Evolutionary conservation across 2,113 vertebrate species (phyloP), one percentile per base, ranked within the genome.

Genomic region (Sinocyclocheilus anshuiensis): DNA sequence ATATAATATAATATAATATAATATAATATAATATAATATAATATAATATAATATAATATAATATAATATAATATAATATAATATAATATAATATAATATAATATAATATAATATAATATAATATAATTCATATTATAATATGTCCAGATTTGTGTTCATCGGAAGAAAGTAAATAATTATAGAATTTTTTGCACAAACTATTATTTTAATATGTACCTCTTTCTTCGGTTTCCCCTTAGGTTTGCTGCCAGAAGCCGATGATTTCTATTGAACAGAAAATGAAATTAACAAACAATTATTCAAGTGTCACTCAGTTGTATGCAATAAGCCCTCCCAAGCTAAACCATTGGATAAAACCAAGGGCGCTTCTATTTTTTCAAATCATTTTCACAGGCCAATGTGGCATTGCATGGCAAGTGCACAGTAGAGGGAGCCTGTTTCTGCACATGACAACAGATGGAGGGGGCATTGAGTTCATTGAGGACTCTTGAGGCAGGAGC

Each of bases 221-320:
- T 89, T 89, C 76, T 89, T 89, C 33, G 88, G 86, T 59, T 86
- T 89, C 36, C 86, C 88, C 69, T 84, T 89, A 39, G 57, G 24
- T 63, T 89, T 89, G 33, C 74, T 86, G 15, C 33, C 84, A 71
- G 88, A 87, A 57, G 86, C 71, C 0, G 84, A 82, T 63, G 65
- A 57, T 89, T 86, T 89, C 88, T 89, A n/a, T 81, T 18, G n/a
- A 81, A 39, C 22, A 59, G 12, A 57, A 83, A 83, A n/a, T n/a
- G 0, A 2, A n/a, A n/a, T 63, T 39, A 13, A 15, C 50, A 65
- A 8, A 77, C 1, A 72, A 8, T 29, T 8, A 20, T 42, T 78
- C 69, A 72, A 71, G 29, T 20, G 67, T 42, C 0, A 59, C 11
- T 72, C 2, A 20, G 50, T 16, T 55, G 4, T 57, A 16, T 13